Evolutionary conservation across 1,140 invertebrate species (phyloP), one percentile per base, ranked within the genome.

Genomic region (Eumaeus atala): DNA sequence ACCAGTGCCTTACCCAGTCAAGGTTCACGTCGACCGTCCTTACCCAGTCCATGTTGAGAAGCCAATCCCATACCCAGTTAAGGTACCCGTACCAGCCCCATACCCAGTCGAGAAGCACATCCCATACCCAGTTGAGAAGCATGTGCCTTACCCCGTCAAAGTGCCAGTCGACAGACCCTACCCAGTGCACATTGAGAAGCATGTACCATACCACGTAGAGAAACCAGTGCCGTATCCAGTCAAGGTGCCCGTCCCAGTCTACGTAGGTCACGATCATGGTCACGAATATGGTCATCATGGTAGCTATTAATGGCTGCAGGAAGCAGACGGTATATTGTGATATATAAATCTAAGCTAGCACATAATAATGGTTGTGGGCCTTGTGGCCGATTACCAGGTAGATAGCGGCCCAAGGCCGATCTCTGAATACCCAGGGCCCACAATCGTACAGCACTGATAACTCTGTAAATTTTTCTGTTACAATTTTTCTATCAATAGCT

Each of bases 31-130:
- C 18, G 90, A 91, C 71, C 75, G 89, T 18, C 90, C 90, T 2
- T 84, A 86, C 56, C 90, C 90, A 14, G 89, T 91, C 40, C 89
- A 90, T 48, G 88, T 90, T 38, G 86, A 89, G 51, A 90, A 89
- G 58, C 84, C 84, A 17, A 78, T 90, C 55, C 88, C 86, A n/a
- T 87, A 89, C 66, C 89, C 88, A 58, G 89, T 89, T 16, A 90
- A 90, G 63, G 89, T 91, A 37, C 88, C 73, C 60, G 84, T 83
- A 54, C 81, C 73, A 68, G 84, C 90, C 48, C 91, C 89, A 37
- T 87, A 89, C 58, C 90, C 90, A 28, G 91, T 92, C 3, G 90
- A 92, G 68, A 91, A 93, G 60, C 92, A 92, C 58, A 90, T 93
- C 21, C 92, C 91, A 48, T 91, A 91, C 73, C 90, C 92, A 61